A percentile compares a stretch with the other conserved stretches of the same genome.
phyloP scores from a whole-genome alignment of 2,888 invertebrate genomes.

The Macropis europaea region DNA sequence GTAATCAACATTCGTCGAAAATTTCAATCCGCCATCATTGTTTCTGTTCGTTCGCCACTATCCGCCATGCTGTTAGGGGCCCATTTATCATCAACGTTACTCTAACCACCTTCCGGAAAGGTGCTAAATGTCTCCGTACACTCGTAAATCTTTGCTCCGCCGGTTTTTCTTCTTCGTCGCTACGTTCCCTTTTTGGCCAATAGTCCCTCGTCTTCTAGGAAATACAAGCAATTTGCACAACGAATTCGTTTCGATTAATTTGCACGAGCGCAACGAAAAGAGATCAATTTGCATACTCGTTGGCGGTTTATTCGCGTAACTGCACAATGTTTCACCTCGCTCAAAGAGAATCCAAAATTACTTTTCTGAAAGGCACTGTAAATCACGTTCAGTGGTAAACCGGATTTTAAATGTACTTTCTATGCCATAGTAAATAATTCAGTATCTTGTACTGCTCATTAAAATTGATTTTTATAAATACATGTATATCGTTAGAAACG shows the following conservation, averaged over 20 bases:
- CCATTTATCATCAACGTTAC: slow-evolving; percentile 72
- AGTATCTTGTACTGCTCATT: too few relatives aligned
- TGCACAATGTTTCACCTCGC: not conserved
- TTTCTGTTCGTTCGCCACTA: slow-evolving; percentile 50
- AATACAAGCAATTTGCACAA: slow-evolving; percentile 15
- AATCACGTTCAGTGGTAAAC: slow-evolving; percentile 14
- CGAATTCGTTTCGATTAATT: slow-evolving; percentile 8
- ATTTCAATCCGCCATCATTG: slow-evolving; percentile 55
- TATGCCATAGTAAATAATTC: too few relatives aligned
- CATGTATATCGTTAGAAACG: not conserved
- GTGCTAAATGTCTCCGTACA: slow-evolving; percentile 74
- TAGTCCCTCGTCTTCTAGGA: slow-evolving; percentile 49
- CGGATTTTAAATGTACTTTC: too few relatives aligned
- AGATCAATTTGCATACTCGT: not conserved
- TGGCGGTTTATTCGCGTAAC: not conserved
- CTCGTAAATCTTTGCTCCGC: slow-evolving; percentile 74
- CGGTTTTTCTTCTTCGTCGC: slow-evolving; percentile 56
- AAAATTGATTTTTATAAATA: too few relatives aligned
- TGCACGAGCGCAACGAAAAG: not conserved
- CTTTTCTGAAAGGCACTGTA: slow-evolving; percentile 2
- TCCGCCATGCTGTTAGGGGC: slow-evolving; percentile 73
- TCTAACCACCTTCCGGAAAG: slow-evolving; percentile 73
- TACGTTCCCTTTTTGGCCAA: slow-evolving; percentile 42
- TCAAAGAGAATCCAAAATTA: too few relatives aligned
- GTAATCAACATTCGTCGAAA: too few relatives aligned